Evolutionary conservation across 2,113 vertebrate species (phyloP).

Genomic region (Polyodon spathula): DNA sequence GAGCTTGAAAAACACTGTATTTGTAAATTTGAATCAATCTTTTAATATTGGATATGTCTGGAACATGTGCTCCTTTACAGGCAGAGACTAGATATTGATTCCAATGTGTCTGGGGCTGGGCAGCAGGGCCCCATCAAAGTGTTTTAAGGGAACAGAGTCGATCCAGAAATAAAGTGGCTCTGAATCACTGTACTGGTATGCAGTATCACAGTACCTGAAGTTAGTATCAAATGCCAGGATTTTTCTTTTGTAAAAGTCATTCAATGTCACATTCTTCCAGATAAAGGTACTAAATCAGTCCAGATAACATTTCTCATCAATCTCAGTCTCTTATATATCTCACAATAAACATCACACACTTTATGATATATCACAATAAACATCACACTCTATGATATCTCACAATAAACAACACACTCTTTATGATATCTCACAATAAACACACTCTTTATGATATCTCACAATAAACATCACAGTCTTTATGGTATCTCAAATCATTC

Average conservation of each 20-base stretch:
- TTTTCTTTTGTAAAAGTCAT: conserved; percentile 16
- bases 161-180: conserved; percentile 37
- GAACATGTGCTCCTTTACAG: conserved; percentile 23
- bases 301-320: too few species aligned
- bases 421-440: too few species aligned
- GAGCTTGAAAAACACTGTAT: background rate
- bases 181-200: conserved; percentile 25
- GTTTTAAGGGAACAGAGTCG: conserved; percentile 26
- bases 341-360: too few species aligned
- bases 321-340: too few species aligned
- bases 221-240: conserved; percentile 12
- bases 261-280: too few species aligned
- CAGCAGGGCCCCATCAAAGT: conserved; percentile 38
- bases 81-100: conserved; percentile 41
- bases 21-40: conserved; percentile 27
- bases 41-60: conserved; percentile 35
- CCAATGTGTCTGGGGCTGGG: conserved; percentile 33
- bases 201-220: conserved; percentile 24
- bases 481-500: too few species aligned
- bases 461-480: too few species aligned
- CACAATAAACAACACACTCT: too few species aligned
- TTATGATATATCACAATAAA: too few species aligned
- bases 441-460: too few species aligned
- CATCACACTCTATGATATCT: too few species aligned
- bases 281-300: too few species aligned